Evolutionary conservation across 1,140 invertebrate species (phyloP).

Genomic region (Nasonia giraulti): DNA sequence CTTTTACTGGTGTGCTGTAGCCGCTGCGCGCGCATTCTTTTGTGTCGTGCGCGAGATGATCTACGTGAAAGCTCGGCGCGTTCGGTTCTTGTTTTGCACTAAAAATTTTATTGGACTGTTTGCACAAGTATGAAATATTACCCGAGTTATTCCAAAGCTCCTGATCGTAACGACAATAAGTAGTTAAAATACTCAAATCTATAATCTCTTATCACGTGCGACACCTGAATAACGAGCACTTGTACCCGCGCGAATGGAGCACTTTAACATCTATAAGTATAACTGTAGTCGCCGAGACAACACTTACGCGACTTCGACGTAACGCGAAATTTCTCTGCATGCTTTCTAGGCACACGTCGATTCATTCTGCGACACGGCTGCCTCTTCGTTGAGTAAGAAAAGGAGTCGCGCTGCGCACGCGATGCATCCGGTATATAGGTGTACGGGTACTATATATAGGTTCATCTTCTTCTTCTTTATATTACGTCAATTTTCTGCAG

Average conservation of each 20-base stretch:
- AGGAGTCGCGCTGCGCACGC: not conserved
- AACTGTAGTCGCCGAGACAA: slow-evolving; percentile 42
- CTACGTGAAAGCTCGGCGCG: not conserved
- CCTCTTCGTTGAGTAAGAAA: not conserved
- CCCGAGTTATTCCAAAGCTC: not conserved
- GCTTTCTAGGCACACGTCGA: slow-evolving; percentile 71
- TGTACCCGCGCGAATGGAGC: slow-evolving; percentile 38
- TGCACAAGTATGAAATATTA: no score
- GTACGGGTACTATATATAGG: not conserved
- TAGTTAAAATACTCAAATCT: no score
- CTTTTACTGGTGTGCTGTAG: not conserved
- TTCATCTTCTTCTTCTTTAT: not conserved
- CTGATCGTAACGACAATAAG: not conserved
- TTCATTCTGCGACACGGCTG: slow-evolving; percentile 44
- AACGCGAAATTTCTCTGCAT: slow-evolving; percentile 68
- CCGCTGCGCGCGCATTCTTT: not conserved
- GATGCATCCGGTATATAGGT: not conserved
- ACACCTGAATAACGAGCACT: no score
- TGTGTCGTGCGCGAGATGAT: not conserved
- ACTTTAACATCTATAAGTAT: slow-evolving; percentile 54
- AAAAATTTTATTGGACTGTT: no score
- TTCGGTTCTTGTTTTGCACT: no score
- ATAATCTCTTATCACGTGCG: no score
- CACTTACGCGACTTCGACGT: not conserved
- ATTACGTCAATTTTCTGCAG: not conserved